These are phyloP conservation scores for Marmota flaviventris DNA, from an alignment of 2,113 vertebrate genomes.

Conservation along the genomic window DNA sequence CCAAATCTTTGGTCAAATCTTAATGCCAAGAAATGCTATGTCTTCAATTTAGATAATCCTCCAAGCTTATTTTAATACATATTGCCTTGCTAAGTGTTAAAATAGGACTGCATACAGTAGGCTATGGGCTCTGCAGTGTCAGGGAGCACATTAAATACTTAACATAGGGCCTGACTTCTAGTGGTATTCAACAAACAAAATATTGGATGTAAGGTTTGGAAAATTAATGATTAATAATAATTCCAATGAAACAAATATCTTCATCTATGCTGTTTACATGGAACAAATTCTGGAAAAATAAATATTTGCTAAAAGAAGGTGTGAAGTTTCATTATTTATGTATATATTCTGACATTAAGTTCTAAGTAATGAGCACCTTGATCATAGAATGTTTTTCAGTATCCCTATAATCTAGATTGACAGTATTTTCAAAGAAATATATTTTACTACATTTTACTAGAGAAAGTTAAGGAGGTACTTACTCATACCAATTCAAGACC, in stretches of 20 bases:
- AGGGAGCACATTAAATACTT: not conserved
- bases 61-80: slow-evolving; percentile 8
- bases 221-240: not conserved
- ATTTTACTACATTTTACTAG: not conserved
- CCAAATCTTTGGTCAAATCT: not conserved
- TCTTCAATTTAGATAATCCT: slow-evolving; percentile 18
- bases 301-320: not conserved
- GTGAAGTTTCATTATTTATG: not conserved
- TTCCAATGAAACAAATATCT: not conserved
- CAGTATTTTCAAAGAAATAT: not conserved
- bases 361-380: not conserved
- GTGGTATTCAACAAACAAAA: not conserved
- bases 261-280: not conserved
- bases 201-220: not conserved
- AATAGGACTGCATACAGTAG: not conserved
- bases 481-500: not conserved
- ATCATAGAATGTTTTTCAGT: not conserved
- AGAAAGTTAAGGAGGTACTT: not conserved
- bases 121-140: not conserved
- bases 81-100: not conserved
- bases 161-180: not conserved
- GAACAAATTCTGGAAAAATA: not conserved
- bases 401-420: not conserved
- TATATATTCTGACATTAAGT: not conserved
- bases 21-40: not conserved